Conservation (phyloP, 2,113 vertebrate species). For the Otis tarda region DNA sequence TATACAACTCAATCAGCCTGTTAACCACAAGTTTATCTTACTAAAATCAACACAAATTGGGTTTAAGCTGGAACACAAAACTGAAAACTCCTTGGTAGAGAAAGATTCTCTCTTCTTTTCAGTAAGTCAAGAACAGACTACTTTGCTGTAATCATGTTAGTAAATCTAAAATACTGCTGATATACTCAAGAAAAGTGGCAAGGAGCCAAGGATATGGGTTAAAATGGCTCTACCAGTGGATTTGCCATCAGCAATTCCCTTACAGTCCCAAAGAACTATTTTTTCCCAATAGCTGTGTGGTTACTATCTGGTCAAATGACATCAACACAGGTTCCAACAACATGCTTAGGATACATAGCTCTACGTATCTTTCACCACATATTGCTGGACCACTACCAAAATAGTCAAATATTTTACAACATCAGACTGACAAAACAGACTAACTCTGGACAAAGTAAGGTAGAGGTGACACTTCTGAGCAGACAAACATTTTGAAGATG, state of each 20-base stretch:
- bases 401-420: background rate
- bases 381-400: background rate
- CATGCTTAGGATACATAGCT: background rate
- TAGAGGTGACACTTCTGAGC: background rate
- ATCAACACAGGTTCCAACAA: background rate
- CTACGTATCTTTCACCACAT: background rate
- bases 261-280: background rate
- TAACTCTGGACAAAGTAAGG: background rate
- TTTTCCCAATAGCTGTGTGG: background rate
- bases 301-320: background rate
- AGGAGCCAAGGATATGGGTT: background rate
- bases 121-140: background rate
- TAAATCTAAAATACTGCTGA: background rate
- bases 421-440: background rate
- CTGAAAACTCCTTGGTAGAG: background rate
- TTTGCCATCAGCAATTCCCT: background rate
- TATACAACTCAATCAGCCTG: background rate
- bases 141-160: background rate
- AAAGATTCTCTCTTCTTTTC: background rate
- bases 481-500: background rate
- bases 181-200: background rate
- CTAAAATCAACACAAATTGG: background rate
- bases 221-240: background rate
- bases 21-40: background rate
- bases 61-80: background rate